phyloP scores from a whole-genome alignment of 2,797 vertebrate species.

The Mormyrus hasselquistii region DNA sequence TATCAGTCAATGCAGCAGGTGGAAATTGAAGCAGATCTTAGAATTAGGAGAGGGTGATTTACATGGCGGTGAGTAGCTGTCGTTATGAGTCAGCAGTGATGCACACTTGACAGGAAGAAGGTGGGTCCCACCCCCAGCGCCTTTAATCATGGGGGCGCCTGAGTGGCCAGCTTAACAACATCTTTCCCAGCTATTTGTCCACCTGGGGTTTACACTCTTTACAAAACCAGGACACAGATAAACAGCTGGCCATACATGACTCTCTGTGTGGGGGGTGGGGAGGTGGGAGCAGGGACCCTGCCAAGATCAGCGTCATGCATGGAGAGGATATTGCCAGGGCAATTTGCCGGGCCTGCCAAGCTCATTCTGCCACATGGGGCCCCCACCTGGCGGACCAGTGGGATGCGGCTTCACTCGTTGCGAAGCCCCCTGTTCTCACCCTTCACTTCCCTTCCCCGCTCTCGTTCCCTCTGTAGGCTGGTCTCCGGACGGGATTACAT shows the following conservation, averaged over 20 bases:
- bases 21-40: not conserved
- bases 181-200: slow-evolving; percentile 11
- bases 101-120: not conserved
- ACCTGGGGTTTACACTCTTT: slow-evolving; percentile 3
- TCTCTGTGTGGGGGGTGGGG: not conserved
- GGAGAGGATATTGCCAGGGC: not conserved
- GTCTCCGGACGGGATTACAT: not conserved
- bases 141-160: not conserved
- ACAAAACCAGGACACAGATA: not conserved
- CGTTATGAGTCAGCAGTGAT: not conserved
- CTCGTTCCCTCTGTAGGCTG: not conserved
- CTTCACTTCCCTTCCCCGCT: not conserved
- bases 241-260: slow-evolving; percentile 2
- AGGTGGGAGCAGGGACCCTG: not conserved
- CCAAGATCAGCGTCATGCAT: not conserved
- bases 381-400: not conserved
- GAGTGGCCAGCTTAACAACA: slow-evolving; percentile 4
- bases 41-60: not conserved
- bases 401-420: not conserved
- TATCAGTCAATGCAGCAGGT: not conserved
- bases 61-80: not conserved
- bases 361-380: not conserved
- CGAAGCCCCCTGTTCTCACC: not conserved
- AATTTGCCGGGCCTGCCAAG: not conserved
- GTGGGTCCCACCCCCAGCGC: not conserved